Evolutionary conservation across 2,113 vertebrate genomes (phyloP).

Genomic region (Trichechus manatus): DNA sequence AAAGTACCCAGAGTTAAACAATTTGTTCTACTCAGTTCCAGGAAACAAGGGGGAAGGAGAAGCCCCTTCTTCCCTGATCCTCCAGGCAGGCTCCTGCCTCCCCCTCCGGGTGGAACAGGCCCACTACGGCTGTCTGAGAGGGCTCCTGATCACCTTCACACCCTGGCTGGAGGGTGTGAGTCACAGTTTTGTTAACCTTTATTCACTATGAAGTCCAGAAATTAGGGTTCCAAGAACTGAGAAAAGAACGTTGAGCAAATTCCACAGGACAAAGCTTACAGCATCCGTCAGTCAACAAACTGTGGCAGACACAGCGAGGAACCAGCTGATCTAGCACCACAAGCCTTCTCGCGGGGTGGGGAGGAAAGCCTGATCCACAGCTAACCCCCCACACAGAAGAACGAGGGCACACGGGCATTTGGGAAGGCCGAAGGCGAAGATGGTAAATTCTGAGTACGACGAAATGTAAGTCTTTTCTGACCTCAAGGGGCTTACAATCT

Average conservation of each 20-base stretch:
- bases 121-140: rapidly evolving
- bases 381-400: neutral
- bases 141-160: constrained; percentile 20
- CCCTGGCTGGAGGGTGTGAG: neutral
- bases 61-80: neutral
- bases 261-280: neutral
- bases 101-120: neutral
- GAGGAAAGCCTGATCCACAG: neutral
- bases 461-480: neutral
- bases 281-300: neutral
- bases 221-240: neutral
- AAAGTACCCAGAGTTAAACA: constrained; percentile 20
- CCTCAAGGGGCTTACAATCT: neutral
- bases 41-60: neutral
- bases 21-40: neutral
- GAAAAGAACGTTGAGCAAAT: neutral
- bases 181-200: constrained; percentile 11
- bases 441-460: neutral
- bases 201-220: neutral
- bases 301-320: neutral
- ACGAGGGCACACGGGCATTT: rapidly evolving
- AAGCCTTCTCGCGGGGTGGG: neutral
- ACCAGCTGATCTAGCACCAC: neutral
- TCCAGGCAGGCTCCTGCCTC: constrained; percentile 16
- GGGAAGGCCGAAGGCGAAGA: neutral